Evolutionary conservation across 23 tunicate genomes (phyloP).

Genomic region (Styela clava): DNA sequence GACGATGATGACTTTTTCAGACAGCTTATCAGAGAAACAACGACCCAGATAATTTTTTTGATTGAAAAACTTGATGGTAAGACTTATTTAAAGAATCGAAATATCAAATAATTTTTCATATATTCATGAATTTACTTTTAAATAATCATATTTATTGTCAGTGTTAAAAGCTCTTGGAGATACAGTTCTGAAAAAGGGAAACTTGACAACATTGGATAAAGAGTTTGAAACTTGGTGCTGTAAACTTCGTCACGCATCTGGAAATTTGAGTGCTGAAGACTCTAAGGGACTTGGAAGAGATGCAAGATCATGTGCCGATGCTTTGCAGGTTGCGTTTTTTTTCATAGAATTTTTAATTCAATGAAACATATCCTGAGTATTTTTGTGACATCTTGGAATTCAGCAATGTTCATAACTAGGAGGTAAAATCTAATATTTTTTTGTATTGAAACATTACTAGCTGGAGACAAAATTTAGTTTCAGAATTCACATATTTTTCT

Average conservation of each 20-base stretch:
- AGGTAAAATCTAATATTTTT: no score
- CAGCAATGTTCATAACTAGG: no score
- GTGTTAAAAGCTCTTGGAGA: background rate
- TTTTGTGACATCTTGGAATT: no score
- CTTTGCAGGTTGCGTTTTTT: no score
- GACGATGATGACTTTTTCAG: background rate
- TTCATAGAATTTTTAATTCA: no score
- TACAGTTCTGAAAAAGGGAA: background rate
- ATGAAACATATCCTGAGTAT: no score
- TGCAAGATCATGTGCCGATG: constrained; percentile 27
- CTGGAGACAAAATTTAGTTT: no score
- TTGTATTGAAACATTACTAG: no score
- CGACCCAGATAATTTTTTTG: background rate
- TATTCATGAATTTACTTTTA: no score
- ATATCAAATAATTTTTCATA: no score
- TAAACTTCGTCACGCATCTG: constrained; percentile 18
- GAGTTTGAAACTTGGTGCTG: constrained; percentile 18
- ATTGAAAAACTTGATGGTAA: background rate
- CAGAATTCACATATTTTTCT: no score
- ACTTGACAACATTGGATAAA: background rate
- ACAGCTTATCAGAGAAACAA: background rate
- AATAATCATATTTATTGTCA: background rate
- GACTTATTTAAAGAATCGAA: background rate
- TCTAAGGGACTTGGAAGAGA: constrained; percentile 17
- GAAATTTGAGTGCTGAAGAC: background rate